Evolutionary conservation across 1,140 invertebrate species (phyloP), one percentile per base, ranked within the genome.

Genomic region (Dendrolimus punctatus): DNA sequence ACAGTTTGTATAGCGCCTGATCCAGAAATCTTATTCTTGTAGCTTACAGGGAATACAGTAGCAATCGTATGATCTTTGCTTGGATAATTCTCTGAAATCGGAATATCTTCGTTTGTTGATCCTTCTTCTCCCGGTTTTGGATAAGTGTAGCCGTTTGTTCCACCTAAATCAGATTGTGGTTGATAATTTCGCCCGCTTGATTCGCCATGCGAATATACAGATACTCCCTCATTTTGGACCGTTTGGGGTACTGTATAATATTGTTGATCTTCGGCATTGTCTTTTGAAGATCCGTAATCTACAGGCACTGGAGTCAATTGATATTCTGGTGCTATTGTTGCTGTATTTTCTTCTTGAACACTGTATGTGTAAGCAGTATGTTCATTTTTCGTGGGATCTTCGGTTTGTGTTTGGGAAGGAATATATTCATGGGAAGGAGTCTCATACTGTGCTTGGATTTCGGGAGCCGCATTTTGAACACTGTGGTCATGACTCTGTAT

Each of bases 1-100:
- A 85, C 74, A 10, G 71, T 69, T 50, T 83, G 80, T 39, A 79
- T 56, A 40, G 62, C 55, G 10, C 62, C 62, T 42, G 56, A 54
- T 10, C 53, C 66, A 42, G 72, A 59, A 47, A 71, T 69, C 38
- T 57, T 52, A 6, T 41, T 47, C 40, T 68, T 76, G 46, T 79
- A 76, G 38, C 66, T 62, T 9, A 67, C 60, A 1, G 78, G 78
- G 8, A 81, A 53, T n/a, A 83, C 77, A n/a, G 80, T 80, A 5
- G 82, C 82, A 23, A 83, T 69, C 3, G 81, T 87, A 45, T 86
- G 78, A 50, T 82, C 74, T 57, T 77, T 77, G 51, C 71, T 80
- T 8, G 80, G 76, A 60, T 85, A 85, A 42, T 80, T 85, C 66
- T 85, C 81, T 6, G 71, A 61, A 6, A 79, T 52, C 6, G 68